Evolutionary conservation across 2,113 vertebrate species (phyloP).

Genomic region (Chloebia gouldiae): DNA sequence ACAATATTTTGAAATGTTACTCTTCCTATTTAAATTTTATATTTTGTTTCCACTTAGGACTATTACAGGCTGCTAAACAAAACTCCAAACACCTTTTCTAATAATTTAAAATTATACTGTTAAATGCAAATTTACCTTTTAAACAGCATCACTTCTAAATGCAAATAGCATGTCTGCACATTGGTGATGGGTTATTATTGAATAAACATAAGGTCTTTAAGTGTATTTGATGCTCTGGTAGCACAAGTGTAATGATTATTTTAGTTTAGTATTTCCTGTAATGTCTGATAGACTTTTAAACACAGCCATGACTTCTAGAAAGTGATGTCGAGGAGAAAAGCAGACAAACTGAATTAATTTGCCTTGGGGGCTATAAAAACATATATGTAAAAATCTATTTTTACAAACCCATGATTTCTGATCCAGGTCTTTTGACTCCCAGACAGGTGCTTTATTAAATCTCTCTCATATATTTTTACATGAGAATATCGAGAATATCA

Average conservation of each 20-base stretch:
- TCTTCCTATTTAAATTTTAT: constrained; percentile 29
- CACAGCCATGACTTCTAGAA: neutral
- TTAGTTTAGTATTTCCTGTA: neutral
- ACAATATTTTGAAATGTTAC: constrained; percentile 8
- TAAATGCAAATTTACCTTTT: constrained; percentile 38
- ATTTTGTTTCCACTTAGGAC: constrained; percentile 44
- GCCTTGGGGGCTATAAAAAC: neutral
- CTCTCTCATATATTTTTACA: neutral
- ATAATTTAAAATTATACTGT: constrained; percentile 31
- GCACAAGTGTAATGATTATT: neutral
- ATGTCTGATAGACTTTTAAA: neutral
- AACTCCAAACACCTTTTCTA: constrained; percentile 29
- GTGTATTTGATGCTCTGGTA: neutral
- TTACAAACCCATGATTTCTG: neutral
- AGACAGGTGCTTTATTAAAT: neutral
- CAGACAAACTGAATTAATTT: neutral
- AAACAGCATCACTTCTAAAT: neutral
- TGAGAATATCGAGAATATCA: neutral
- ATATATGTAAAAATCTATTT: neutral
- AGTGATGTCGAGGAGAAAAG: neutral
- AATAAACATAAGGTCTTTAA: constrained; percentile 43
- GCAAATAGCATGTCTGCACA: neutral
- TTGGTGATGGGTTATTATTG: constrained; percentile 22
- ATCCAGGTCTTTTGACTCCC: neutral
- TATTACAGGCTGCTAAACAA: constrained; percentile 32